Evolutionary conservation across 1,140 invertebrate genomes (phyloP), one percentile per base, ranked within the genome.

Genomic region (Bombus waltoni): DNA sequence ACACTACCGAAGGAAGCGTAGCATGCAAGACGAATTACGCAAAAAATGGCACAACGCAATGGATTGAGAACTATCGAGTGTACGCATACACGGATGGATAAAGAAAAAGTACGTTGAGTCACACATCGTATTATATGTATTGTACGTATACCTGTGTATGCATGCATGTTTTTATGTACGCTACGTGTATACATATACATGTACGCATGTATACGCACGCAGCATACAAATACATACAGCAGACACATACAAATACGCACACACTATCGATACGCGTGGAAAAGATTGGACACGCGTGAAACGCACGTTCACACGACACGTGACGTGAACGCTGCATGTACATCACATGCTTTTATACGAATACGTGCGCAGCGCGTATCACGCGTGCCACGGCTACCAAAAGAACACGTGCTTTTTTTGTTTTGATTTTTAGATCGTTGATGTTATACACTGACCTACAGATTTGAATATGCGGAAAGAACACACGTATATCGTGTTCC

Each of bases 1-100:
- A 94, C 90, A 95, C 94, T 95, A 95, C 94, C 94, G 94, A 94
- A 95, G 94, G 94, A 95, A 95, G 94, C 94, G 89, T 94, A 87
- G 92, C 94, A 95, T 95, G 94, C 94, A 95, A 95, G 93, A 94
- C 94, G 93, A 94, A 89, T 94, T 94, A 94, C 93, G 91, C 92
- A 93, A 93, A 93, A 94, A 94, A 93, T 94, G 94, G 93, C 94
- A 94, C 93, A 95, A 95, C 92, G 93, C 92, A 93, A 94, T 95
- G 94, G 92, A 93, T 94, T 94, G 93, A 93, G 91, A 91, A 90
- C 90, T 93, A 94, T 93, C 93, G 89, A 92, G 91, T 92, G 89
- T 93, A 93, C 89, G 90, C 83, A 93, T 92, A 92, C 84, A 91
- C 89, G 86, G 87, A 89, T 92, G 89, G 87, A 88, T 75, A 88